Conservation (phyloP, 2,113 vertebrate genomes). For the Sceloporus undulatus region DNA sequence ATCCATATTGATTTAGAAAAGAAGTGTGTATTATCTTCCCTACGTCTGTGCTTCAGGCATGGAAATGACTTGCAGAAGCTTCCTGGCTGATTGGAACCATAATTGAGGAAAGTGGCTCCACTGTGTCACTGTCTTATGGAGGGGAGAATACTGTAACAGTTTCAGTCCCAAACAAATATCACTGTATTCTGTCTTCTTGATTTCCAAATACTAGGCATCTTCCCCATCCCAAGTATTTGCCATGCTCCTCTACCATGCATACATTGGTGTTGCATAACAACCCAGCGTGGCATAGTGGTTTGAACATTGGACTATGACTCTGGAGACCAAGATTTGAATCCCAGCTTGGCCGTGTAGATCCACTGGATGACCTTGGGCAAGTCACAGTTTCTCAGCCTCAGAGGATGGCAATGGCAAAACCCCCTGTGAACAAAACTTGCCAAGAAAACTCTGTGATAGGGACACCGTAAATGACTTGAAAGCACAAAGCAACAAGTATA, state of each 20-base stretch:
- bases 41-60: not conserved
- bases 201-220: not conserved
- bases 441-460: too few species aligned
- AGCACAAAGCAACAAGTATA: not conserved
- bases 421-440: too few species aligned
- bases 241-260: not conserved
- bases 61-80: not conserved
- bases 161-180: not conserved
- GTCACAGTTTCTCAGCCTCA: too few species aligned
- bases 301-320: too few species aligned
- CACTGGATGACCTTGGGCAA: too few species aligned
- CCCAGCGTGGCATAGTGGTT: too few species aligned
- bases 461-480: too few species aligned
- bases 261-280: too few species aligned
- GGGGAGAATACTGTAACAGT: not conserved
- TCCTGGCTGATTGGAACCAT: not conserved
- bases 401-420: too few species aligned
- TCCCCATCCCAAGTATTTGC: not conserved
- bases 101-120: not conserved
- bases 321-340: too few species aligned
- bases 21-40: not conserved
- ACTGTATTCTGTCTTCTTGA: not conserved
- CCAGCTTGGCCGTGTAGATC: too few species aligned
- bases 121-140: not conserved
- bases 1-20: not conserved